Evolutionary conservation across 1,140 invertebrate genomes (phyloP).

Genomic region (Cydia pomonella): DNA sequence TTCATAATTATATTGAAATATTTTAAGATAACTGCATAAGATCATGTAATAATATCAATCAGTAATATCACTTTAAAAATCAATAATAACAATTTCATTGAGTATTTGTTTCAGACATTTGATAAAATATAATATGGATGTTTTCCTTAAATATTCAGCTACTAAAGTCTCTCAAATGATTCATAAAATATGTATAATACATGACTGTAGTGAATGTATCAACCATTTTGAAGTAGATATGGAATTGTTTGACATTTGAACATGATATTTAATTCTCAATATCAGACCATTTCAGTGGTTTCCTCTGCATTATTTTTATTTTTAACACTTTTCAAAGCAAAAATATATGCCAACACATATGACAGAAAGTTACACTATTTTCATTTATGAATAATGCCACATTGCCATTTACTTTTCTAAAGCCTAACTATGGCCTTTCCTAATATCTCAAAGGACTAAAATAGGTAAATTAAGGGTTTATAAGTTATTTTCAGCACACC

Average conservation of each 20-base stretch:
- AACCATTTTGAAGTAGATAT: slow-evolving; percentile 10
- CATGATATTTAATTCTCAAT: background rate
- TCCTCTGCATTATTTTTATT: background rate
- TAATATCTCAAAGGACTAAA: background rate
- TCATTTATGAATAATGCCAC: background rate
- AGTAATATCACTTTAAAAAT: too few species aligned
- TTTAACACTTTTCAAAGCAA: background rate
- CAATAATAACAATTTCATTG: too few species aligned
- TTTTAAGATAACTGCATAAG: background rate
- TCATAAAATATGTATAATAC: background rate
- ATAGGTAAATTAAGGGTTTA: background rate
- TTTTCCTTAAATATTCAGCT: background rate
- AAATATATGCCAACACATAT: background rate
- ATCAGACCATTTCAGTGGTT: background rate
- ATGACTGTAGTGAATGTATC: background rate
- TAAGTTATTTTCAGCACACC: slow-evolving; percentile 5
- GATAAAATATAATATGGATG: background rate
- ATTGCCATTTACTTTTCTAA: background rate
- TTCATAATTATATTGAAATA: background rate
- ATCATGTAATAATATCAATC: background rate
- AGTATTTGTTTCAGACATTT: background rate
- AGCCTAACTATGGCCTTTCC: background rate
- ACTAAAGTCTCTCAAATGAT: background rate
- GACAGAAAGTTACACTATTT: background rate
- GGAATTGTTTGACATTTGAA: background rate